Evolutionary conservation across 2,888 invertebrate species (phyloP), one percentile per base, ranked within the genome.

Genomic region (Trichogramma dendrolimi): DNA sequence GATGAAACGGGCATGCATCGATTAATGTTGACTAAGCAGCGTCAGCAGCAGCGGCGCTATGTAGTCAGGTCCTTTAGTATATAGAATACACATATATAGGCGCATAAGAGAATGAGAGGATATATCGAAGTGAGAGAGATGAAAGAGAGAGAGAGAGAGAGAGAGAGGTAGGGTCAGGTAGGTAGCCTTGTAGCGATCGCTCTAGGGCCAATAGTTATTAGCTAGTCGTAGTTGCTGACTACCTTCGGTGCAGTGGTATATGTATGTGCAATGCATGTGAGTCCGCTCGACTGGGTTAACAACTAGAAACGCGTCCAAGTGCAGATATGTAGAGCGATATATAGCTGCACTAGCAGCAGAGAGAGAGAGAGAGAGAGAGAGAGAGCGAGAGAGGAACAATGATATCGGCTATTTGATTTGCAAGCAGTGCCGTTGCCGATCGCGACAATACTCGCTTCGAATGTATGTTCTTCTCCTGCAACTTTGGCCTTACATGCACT

Each of bases 371-470:
- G 63, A 49, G 62, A 54, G 62, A 60, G 65, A 56, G 55, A 62
- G 68, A 69, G 67, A 69, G 66, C 71, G 75, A 27, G 27, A 27
- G 27, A 27, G 27, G 27, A 78, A 77, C 78, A 78, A 78, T 77
- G 76, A 78, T 78, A 78, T 78, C 78, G 77, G 76, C 73, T 77
- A 78, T 78, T 78, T 77, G 77, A 78, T 78, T 78, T 77, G 77
- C 75, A 77, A 76, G 75, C 77, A 75, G 76, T 74, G 77, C 77
- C 78, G 77, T 78, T 77, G 77, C 76, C 72, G 71, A 27, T 27
- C 27, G 27, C 27, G 27, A 27, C 27, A 27, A 27, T 27, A 73
- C 74, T 73, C 74, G 72, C 73, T 71, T 71, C 60, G 60, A 62
- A 51, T 58, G 46, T 10, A 27, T 27, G 27, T 27, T 27, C 27